A percentile compares a stretch with the other conserved stretches of the same genome.
phyloP scores from a whole-genome alignment of 2,888 invertebrate species.

The Neoitamus cyanurus region DNA sequence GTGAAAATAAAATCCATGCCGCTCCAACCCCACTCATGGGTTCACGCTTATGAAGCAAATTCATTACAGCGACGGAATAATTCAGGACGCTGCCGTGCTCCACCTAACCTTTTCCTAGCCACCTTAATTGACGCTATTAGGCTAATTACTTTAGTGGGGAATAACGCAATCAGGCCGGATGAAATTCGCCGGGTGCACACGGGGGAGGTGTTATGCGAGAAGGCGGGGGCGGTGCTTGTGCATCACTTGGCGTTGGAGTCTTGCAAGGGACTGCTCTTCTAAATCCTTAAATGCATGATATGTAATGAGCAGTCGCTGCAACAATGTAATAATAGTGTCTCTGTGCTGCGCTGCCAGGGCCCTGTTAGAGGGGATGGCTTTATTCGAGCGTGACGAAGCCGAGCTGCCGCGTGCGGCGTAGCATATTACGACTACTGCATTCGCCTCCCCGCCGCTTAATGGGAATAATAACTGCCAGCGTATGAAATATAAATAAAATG shows the following conservation, averaged over 20 bases:
- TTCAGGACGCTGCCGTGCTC: neutral
- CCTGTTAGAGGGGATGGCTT: neutral
- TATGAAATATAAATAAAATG: neutral
- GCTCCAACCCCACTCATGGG: neutral
- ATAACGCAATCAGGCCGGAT: slow-evolving; percentile 9
- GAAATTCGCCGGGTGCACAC: neutral
- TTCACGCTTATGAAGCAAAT: neutral
- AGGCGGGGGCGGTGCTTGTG: neutral
- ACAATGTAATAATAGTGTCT: neutral
- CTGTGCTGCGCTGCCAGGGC: neutral
- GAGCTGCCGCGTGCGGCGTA: neutral
- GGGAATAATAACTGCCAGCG: neutral
- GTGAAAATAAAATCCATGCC: neutral
- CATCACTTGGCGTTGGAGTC: neutral
- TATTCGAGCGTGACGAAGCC: neutral
- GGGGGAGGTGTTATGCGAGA: neutral
- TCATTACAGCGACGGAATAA: neutral
- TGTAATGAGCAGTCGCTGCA: neutral
- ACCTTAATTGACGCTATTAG: slow-evolving; percentile 15
- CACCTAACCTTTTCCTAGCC: neutral
- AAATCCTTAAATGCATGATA: neutral
- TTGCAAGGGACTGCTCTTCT: neutral
- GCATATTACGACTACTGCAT: neutral
- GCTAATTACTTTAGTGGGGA: slow-evolving; percentile 13
- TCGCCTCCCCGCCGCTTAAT: neutral